Base-by-base conservation (phyloP, 23 tunicate genomes). In the Trididemnum clinides region DNA sequence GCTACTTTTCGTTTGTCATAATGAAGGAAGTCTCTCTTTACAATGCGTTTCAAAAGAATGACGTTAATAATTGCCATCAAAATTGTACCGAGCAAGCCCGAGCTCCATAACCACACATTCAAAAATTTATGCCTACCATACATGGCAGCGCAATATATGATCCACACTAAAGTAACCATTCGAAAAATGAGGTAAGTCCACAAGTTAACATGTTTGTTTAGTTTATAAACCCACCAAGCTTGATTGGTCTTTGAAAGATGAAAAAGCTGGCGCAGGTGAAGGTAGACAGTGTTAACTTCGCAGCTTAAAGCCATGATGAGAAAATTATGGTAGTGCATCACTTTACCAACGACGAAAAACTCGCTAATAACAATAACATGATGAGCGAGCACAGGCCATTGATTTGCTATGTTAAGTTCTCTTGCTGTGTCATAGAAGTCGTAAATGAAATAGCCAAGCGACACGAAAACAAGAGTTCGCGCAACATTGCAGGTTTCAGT, bases 221-320 rank as follows among this genome's bases (percentile, higher is more conserved):
- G 26, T 28, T 64, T 39, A 64, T 69, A 83, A 28, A 70, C 5
- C 6, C 22, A 18, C 30, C 58, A 36, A 7, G 36, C 80, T 5
- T 74, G 29, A n/a, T 19, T 0, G 6, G 73, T 39, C 20, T 44
- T 31, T 1, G 84, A 36, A 34, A 86, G 28, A 0, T 65, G 74
- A 34, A 76, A 58, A 12, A 86, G 74, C 57, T 77, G 84, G 20
- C 90, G 84, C 10, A 77, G 20, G 44, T 86, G 90, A 37, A 86
- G 84, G 38, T 78, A 86, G 1, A 77, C 66, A 0, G 90, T 78
- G 64, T 86, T 86, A 25, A 86, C 77, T 78, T 86, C 90, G 21
- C 82, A 83, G 4, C 35, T 38, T 34, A 86, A 39, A 5, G 90
- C 82, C 12, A 86, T 63, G n/a, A 86, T 77, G 31, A 74, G 80